Conservation (phyloP, 2,797 vertebrate species). For the Girardinus metallicus region DNA sequence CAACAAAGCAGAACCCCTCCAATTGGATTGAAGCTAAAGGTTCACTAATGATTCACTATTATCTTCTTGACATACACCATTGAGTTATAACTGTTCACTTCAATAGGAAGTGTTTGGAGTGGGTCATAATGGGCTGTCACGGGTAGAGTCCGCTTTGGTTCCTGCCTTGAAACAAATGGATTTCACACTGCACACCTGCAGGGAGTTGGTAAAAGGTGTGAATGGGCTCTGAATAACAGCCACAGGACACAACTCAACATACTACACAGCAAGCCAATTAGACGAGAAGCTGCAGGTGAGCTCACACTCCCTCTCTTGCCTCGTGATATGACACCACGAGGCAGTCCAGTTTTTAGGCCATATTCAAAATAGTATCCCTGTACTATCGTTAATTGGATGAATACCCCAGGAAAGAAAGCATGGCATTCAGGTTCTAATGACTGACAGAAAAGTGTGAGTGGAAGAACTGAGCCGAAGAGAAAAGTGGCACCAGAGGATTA, state of each 20-base stretch:
- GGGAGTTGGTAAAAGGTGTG: slow-evolving; percentile 71
- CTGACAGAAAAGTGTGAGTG: slow-evolving; percentile 32
- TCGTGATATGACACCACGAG: slow-evolving; percentile 51
- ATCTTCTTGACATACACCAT: slow-evolving; percentile 60
- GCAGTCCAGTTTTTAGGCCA: slow-evolving; percentile 45
- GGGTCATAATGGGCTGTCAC: slow-evolving; percentile 69
- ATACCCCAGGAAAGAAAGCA: slow-evolving; percentile 8
- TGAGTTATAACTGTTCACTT: slow-evolving; percentile 72
- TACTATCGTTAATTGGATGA: slow-evolving; percentile 27
- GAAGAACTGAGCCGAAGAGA: slow-evolving; percentile 37
- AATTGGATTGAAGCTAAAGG: slow-evolving; percentile 56
- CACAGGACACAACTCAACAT: slow-evolving; percentile 60
- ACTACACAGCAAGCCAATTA: slow-evolving; percentile 67
- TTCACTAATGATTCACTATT: slow-evolving; percentile 71
- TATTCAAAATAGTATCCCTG: slow-evolving; percentile 59
- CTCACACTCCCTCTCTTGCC: slow-evolving; percentile 40
- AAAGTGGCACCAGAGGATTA: slow-evolving; percentile 35
- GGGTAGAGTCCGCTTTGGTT: slow-evolving; percentile 57
- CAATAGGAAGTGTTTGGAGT: slow-evolving; percentile 65
- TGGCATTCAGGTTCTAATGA: slow-evolving; percentile 45
- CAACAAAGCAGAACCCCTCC: slow-evolving; percentile 44
- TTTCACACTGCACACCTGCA: slow-evolving; percentile 75
- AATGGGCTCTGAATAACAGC: slow-evolving; percentile 70
- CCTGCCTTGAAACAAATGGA: slow-evolving; percentile 76
- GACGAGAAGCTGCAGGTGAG: slow-evolving; percentile 55